Evolutionary conservation across 2,888 invertebrate species (phyloP).

Genomic region (Caenorhabditis sp.): DNA sequence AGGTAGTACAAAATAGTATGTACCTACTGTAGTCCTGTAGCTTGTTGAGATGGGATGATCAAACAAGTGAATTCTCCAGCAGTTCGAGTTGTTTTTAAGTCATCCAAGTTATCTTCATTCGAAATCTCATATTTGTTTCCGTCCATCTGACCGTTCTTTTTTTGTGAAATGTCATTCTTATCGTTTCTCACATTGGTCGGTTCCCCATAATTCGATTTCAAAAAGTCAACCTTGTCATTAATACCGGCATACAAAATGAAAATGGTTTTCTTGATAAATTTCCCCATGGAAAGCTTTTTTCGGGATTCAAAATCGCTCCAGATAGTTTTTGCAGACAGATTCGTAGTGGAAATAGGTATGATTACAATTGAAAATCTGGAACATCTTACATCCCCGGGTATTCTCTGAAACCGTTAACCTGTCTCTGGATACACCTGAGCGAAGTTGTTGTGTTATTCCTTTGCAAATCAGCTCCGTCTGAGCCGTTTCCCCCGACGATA

Average conservation of each 20-base stretch:
- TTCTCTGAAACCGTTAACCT: too few species aligned
- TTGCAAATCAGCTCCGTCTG: neutral
- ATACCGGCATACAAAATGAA: neutral
- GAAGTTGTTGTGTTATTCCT: neutral
- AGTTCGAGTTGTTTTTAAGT: too few species aligned
- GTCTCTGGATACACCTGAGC: too few species aligned
- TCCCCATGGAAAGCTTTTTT: neutral
- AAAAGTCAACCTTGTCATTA: neutral
- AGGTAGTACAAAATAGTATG: too few species aligned
- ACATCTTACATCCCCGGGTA: neutral
- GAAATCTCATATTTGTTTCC: too few species aligned
- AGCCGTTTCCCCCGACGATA: neutral
- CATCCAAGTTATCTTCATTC: too few species aligned
- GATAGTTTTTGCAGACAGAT: neutral
- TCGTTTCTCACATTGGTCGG: too few species aligned
- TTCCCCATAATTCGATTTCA: too few species aligned
- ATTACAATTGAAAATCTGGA: neutral
- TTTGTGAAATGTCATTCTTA: too few species aligned
- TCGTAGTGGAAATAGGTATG: neutral
- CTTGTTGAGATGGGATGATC: slow-evolving; percentile 10
- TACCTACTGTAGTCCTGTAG: too few species aligned
- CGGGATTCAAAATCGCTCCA: neutral
- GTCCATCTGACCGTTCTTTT: too few species aligned
- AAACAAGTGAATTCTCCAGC: too few species aligned
- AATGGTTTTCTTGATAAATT: neutral